These are phyloP conservation scores for Oplegnathus fasciatus DNA, from an alignment of 2,113 vertebrate species.

Conservation along the genomic window DNA sequence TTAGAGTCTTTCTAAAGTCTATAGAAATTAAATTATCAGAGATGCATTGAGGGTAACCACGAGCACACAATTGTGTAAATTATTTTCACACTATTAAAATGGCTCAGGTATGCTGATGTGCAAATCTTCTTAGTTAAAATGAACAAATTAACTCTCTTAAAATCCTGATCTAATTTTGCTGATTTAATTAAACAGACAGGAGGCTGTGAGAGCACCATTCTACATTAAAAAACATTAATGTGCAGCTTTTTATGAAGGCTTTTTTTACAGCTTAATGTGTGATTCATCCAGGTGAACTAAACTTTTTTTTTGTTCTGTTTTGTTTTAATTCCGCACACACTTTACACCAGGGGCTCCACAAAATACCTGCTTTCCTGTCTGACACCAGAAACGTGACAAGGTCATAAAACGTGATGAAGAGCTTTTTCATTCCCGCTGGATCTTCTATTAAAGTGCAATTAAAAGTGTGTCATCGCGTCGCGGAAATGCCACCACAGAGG, in stretches of 20 bases:
- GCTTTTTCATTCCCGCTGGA: constrained; percentile 74
- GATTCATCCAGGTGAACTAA: constrained; percentile 6
- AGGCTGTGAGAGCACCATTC: not conserved
- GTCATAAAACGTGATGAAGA: constrained; percentile 80
- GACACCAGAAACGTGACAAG: constrained; percentile 76
- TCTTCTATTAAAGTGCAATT: constrained; percentile 82
- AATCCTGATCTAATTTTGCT: not conserved
- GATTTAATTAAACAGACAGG: not conserved
- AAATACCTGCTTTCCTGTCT: constrained; percentile 71
- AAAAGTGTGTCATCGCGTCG: constrained; percentile 77
- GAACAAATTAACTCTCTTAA: not conserved
- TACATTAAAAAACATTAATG: constrained; percentile 5
- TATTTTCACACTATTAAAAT: not conserved
- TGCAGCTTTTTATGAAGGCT: not conserved
- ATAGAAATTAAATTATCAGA: not conserved
- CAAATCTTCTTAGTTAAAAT: constrained; percentile 1
- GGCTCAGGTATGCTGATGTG: not conserved
- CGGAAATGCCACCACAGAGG: constrained; percentile 72
- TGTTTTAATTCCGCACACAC: not conserved
- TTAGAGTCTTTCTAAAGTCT: too few species aligned
- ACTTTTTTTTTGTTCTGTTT: not conserved
- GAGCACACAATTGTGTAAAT: not conserved
- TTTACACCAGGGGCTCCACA: constrained; percentile 17
- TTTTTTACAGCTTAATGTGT: not conserved
- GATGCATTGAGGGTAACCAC: not conserved